Percentiles rank a stretch among this genome's conserved stretches.
Conservation (phyloP, 2,113 vertebrate genomes). For the Eupsittula cactorum region DNA sequence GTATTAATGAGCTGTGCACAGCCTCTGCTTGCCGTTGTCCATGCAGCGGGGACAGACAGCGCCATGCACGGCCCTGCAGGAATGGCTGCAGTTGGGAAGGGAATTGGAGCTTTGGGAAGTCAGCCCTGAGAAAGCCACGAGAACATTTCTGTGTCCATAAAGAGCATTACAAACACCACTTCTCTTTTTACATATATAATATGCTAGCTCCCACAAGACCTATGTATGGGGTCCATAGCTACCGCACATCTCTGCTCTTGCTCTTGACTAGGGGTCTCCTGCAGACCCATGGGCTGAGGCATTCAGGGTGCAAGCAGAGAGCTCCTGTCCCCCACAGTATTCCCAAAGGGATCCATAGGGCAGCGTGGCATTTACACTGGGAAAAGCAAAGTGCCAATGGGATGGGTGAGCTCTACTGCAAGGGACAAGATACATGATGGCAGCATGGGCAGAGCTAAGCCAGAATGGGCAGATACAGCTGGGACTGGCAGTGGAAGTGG, state of each 20-base stretch:
- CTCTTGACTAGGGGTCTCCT: neutral
- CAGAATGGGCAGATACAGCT: rapidly evolving
- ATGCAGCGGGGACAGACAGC: rapidly evolving
- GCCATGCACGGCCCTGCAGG: neutral
- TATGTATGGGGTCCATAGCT: rapidly evolving
- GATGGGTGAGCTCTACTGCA: neutral
- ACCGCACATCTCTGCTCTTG: neutral
- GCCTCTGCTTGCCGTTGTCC: rapidly evolving
- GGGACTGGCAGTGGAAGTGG: neutral
- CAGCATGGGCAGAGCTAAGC: neutral
- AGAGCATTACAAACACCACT: neutral
- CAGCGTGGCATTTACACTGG: neutral
- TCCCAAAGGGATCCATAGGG: neutral
- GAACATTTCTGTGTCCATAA: neutral
- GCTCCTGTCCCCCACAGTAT: neutral
- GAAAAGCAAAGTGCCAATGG: neutral
- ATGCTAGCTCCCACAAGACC: neutral
- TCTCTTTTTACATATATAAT: rapidly evolving
- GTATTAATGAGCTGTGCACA: rapidly evolving
- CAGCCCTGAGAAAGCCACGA: neutral
- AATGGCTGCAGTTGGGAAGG: neutral
- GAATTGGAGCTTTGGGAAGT: neutral
- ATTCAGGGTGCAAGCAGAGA: neutral
- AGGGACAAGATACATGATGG: rapidly evolving
- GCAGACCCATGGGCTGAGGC: neutral